These are phyloP conservation scores for Clinocottus analis DNA, from an alignment of 2,113 vertebrate species.

Conservation along the genomic window DNA sequence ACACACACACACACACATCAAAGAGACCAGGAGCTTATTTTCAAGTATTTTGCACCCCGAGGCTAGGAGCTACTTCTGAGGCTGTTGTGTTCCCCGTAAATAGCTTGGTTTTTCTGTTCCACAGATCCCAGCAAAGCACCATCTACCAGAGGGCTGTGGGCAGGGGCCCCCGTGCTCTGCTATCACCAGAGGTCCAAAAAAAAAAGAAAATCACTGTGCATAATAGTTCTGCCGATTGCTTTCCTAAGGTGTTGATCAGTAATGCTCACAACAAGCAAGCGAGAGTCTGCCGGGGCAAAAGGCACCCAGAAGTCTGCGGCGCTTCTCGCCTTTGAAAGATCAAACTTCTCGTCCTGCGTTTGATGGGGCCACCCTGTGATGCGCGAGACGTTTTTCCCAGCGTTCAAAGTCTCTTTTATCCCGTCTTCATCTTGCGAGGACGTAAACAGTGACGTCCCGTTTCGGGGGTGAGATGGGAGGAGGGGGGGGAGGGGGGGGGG, in stretches of 20 bases:
- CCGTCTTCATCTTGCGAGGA: conserved; percentile 24
- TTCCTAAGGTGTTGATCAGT: conserved; percentile 78
- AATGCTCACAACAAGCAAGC: conserved; percentile 73
- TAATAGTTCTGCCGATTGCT: conserved; percentile 82
- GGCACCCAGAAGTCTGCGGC: conserved; percentile 43
- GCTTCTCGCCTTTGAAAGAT: conserved; percentile 71
- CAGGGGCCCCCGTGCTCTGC: conserved; percentile 56
- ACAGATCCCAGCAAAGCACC: conserved; percentile 71
- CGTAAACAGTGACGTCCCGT: conserved; percentile 13
- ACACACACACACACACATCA: conserved; percentile 58
- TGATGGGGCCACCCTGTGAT: conserved; percentile 60
- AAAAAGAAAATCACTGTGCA: conserved; percentile 69
- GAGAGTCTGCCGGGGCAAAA: conserved; percentile 52
- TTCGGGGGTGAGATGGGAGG: too few species aligned
- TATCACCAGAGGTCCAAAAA: conserved; percentile 73
- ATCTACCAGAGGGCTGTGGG: conserved; percentile 67
- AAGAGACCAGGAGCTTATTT: conserved; percentile 84
- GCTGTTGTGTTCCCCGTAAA: conserved; percentile 81
- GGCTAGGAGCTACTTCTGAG: conserved; percentile 80
- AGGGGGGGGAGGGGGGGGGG: too few species aligned
- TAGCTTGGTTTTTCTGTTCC: conserved; percentile 80
- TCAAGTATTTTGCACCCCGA: conserved; percentile 82
- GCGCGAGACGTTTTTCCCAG: conserved; percentile 46
- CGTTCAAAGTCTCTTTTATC: conserved; percentile 39
- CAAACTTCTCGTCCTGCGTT: conserved; percentile 63